phyloP scores from a whole-genome alignment of 2,113 vertebrate species.

The Archocentrus centrarchus region DNA sequence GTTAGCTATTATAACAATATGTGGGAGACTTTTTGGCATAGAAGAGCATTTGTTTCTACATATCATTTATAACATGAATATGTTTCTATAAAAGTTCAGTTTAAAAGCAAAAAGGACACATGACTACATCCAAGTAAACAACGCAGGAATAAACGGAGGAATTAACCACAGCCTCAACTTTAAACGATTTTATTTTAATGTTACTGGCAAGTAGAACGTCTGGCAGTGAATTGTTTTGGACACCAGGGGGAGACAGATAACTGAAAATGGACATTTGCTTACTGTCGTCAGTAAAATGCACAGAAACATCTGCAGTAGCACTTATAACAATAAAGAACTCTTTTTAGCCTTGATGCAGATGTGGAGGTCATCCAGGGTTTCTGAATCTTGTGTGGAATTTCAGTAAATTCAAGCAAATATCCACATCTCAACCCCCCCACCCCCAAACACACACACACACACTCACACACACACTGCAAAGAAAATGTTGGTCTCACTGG shows the following conservation, averaged over 20 bases:
- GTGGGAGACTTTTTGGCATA: neutral
- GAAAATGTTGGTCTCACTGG: neutral
- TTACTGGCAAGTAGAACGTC: neutral
- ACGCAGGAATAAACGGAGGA: too few species aligned
- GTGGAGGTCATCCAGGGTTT: neutral
- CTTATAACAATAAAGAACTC: neutral
- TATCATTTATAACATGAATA: neutral
- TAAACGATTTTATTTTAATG: neutral
- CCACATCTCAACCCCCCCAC: neutral
- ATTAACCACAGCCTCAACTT: neutral
- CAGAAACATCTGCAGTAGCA: neutral
- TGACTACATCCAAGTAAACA: too few species aligned
- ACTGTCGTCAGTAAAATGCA: neutral
- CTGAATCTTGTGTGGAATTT: neutral
- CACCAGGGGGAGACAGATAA: slow-evolving; percentile 62
- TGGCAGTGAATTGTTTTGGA: neutral
- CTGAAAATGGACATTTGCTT: neutral
- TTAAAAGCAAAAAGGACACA: neutral
- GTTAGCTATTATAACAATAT: neutral
- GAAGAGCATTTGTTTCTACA: neutral
- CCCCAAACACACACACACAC: neutral
- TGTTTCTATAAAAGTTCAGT: neutral
- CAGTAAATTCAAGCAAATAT: neutral
- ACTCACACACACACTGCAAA: neutral
- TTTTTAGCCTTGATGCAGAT: neutral